phyloP scores from a whole-genome alignment of 23 tunicate genomes.

The Ciona savignyi region DNA sequence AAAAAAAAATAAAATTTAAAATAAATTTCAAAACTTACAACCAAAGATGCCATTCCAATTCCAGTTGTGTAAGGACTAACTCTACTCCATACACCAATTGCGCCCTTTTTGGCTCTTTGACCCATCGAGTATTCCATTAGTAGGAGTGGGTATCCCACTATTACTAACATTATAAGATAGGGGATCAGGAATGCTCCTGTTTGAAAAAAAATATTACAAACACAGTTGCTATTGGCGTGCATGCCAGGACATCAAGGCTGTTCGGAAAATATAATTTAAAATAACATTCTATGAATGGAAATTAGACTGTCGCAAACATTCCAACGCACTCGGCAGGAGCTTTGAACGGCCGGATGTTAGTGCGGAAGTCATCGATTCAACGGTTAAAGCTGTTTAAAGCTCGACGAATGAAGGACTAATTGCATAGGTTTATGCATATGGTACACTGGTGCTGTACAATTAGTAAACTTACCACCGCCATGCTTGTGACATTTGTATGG shows the following conservation, averaged over 20 bases:
- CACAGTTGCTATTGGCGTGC: no score
- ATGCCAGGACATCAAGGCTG: no score
- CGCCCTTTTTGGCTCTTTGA: conserved; percentile 59
- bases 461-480: conserved; percentile 58
- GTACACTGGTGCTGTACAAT: no score
- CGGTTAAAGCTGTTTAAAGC: no score
- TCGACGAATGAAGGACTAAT: not conserved
- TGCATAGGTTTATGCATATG: not conserved
- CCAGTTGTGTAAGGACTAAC: conserved; percentile 71
- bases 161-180: conserved; percentile 62
- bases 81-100: conserved; percentile 84
- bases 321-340: no score
- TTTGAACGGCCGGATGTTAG: not conserved
- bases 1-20: no score
- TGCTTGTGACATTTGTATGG: conserved; percentile 85
- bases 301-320: no score
- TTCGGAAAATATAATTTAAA: no score
- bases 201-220: not conserved
- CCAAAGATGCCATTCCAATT: conserved; percentile 83
- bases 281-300: no score
- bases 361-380: not conserved
- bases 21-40: conserved; percentile 58
- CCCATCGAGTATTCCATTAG: conserved; percentile 79
- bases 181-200: conserved; percentile 68
- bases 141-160: conserved; percentile 73